These are phyloP conservation scores for Corythornis cristatus DNA, from an alignment of 2,113 vertebrate species.

Conservation along the genomic window DNA sequence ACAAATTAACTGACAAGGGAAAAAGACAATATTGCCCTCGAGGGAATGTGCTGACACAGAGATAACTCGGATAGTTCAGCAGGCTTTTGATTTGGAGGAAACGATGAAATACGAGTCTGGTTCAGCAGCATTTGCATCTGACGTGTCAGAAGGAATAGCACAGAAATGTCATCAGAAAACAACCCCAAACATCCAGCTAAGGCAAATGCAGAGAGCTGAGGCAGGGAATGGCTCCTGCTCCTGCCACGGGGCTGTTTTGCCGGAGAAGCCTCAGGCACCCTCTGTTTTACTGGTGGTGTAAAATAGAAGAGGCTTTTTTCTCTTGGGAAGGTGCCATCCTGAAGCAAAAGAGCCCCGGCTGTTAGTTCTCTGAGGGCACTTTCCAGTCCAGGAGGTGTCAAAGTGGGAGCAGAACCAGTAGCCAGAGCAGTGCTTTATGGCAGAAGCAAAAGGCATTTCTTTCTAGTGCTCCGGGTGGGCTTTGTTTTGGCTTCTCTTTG, in stretches of 20 bases:
- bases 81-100: constrained; percentile 25
- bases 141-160: constrained; percentile 20
- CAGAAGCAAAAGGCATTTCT: background rate
- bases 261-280: background rate
- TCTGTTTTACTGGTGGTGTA: background rate
- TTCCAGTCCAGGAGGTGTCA: background rate
- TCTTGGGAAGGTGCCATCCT: background rate
- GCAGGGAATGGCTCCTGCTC: background rate
- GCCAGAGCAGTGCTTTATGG: fast-evolving
- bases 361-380: background rate
- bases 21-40: constrained; percentile 2
- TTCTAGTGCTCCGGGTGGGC: background rate
- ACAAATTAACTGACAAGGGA: constrained; percentile 48
- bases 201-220: background rate
- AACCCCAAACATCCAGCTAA: background rate
- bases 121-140: background rate
- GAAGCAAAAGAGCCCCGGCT: background rate
- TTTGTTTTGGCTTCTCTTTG: background rate
- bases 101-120: constrained; percentile 1
- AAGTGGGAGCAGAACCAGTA: background rate
- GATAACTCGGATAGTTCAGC: constrained; percentile 16
- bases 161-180: constrained; percentile 21
- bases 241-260: no score
- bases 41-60: constrained; percentile 35
- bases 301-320: background rate